These are phyloP conservation scores for Aporophyla lueneburgensis DNA, from an alignment of 2,888 invertebrate genomes.

Conservation along the genomic window DNA sequence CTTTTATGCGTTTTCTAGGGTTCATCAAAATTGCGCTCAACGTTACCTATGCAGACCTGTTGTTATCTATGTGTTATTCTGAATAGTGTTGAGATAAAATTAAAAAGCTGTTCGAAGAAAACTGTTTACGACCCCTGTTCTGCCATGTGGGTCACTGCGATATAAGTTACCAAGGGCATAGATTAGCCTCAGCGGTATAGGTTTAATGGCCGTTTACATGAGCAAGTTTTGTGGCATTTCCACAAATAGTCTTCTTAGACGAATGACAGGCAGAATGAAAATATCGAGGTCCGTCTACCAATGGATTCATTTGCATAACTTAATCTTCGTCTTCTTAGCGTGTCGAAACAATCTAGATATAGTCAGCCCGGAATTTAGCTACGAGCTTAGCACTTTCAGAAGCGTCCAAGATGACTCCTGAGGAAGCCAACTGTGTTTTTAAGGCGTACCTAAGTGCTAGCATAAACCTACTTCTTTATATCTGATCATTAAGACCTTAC, in stretches of 20 bases:
- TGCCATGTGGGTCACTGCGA: not conserved
- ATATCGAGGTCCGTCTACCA: not conserved
- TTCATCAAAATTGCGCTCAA: not conserved
- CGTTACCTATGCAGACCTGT: not conserved
- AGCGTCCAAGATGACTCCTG: no score
- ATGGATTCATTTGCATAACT: not conserved
- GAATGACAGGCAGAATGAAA: not conserved
- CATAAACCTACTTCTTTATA: not conserved
- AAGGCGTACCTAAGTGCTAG: no score
- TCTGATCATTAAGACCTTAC: conserved; percentile 74
- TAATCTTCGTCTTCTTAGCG: no score
- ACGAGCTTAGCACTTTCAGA: no score
- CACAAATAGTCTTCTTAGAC: not conserved
- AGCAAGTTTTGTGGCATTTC: conserved; percentile 9
- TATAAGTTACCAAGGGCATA: conserved; percentile 19
- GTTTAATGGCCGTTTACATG: conserved; percentile 37
- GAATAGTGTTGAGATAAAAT: not conserved
- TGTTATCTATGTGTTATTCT: not conserved
- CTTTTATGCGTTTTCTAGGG: not conserved
- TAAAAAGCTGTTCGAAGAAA: not conserved
- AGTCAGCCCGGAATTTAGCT: no score
- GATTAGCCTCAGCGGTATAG: conserved; percentile 13
- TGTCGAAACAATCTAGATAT: no score
- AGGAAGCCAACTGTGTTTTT: not conserved
- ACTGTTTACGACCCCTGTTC: not conserved